phyloP scores from a whole-genome alignment of 2,113 vertebrate species.

The Orientallactaga bullata region DNA sequence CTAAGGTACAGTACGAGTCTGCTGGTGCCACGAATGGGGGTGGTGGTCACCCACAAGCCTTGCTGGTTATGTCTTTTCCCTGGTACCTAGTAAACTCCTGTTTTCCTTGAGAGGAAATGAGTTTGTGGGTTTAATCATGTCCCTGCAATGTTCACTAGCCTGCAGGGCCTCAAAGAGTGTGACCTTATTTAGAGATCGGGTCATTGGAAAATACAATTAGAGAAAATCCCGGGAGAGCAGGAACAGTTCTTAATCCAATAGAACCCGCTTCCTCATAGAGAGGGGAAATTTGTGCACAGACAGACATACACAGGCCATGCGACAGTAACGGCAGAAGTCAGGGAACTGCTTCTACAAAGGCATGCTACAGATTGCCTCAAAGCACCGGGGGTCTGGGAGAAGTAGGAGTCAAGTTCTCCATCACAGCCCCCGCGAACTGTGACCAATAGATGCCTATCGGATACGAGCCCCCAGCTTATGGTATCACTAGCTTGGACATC shows the following conservation, averaged over 20 bases:
- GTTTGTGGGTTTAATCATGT: not conserved
- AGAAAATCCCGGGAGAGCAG: not conserved
- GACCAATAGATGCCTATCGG: not conserved
- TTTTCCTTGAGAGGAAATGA: not conserved
- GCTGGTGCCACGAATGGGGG: not conserved
- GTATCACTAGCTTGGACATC: too few relatives aligned
- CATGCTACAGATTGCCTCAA: too few relatives aligned
- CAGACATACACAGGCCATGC: not conserved
- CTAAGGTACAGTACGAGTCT: rapidly evolving
- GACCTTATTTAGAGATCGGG: not conserved
- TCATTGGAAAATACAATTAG: too few relatives aligned
- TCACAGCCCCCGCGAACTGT: rapidly evolving
- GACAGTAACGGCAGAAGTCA: not conserved
- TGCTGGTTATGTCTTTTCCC: not conserved
- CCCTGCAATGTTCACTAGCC: not conserved
- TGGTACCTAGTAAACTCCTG: not conserved
- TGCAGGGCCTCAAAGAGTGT: not conserved
- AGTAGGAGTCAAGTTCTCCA: not conserved
- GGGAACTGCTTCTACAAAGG: not conserved
- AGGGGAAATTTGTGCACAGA: not conserved
- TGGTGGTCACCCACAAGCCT: rapidly evolving
- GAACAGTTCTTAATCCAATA: not conserved
- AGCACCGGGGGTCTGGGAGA: not conserved
- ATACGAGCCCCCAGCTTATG: not conserved
- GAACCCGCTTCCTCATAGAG: not conserved